Evolutionary conservation across 35 echinoderm and acorn worm genomes (phyloP).

Genomic region (Chiridota heheva): DNA sequence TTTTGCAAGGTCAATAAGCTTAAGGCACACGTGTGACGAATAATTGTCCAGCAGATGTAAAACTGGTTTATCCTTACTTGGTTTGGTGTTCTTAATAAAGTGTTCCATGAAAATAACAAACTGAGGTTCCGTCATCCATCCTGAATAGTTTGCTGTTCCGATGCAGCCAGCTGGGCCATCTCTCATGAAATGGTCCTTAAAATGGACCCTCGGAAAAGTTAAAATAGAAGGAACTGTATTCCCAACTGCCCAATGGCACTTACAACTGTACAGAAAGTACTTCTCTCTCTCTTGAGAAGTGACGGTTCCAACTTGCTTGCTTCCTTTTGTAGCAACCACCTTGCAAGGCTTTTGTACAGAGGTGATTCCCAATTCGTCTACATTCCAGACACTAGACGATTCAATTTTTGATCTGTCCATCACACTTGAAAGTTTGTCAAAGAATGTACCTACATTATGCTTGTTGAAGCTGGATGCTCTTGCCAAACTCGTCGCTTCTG

Average conservation of each 20-base stretch:
- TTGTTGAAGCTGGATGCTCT: constrained; percentile 44
- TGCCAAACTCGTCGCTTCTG: constrained; percentile 46
- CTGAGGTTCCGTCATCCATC: constrained; percentile 21
- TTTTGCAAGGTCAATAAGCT: constrained; percentile 24
- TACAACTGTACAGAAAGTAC: constrained; percentile 3
- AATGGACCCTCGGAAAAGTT: constrained; percentile 34
- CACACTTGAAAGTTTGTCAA: constrained; percentile 20
- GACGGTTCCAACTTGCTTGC: constrained; percentile 43
- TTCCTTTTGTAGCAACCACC: constrained; percentile 31
- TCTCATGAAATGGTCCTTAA: constrained; percentile 22
- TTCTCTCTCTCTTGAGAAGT: constrained; percentile 31
- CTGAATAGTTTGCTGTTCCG: constrained; percentile 18
- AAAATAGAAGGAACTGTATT: constrained; percentile 28
- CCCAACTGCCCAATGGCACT: constrained; percentile 28
- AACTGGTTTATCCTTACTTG: constrained; percentile 22
- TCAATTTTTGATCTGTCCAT: constrained; percentile 37
- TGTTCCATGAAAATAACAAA: constrained; percentile 23
- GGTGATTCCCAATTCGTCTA: constrained; percentile 40
- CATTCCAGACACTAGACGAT: constrained; percentile 31
- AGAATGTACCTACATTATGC: neutral
- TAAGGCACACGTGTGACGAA: constrained; percentile 6
- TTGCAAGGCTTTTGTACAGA: constrained; percentile 14
- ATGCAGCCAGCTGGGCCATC: constrained; percentile 30
- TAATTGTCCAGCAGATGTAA: constrained; percentile 28
- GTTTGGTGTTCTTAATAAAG: constrained; percentile 5